Evolutionary conservation across 30 jellyfish, hydroid and myxozoan species (phyloP), one percentile per base, ranked within the genome.

Genomic region (Pseudorhiza aurosa): DNA sequence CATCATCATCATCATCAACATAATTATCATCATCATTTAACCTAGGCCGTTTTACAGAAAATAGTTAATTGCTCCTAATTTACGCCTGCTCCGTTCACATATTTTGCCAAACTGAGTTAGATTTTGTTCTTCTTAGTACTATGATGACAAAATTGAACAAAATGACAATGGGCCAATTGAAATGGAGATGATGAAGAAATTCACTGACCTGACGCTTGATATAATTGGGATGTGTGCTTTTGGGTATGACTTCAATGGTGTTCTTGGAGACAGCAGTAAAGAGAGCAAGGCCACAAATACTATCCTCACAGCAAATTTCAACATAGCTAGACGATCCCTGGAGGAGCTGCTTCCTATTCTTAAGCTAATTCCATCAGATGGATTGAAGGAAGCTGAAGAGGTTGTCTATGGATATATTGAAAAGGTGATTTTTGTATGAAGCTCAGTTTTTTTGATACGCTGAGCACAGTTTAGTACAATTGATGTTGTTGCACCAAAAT

Each of bases 161-260:
- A 80, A 57, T 40, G 33, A 31, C 15, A 78, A 84, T 18, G 28
- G 39, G 18, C 68, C 91, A 30, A 35, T 49, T 39, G 84, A 80
- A 36, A 29, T 47, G 45, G 65, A 80, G 28, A 80, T 80, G 59
- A 28, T 64, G 73, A 39, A 25, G 51, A 65, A 80, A 25, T 80
- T 80, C 58, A 80, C 76, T n/a, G 82, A 80, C 24, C 31, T 65
- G 50, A 64, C 91, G 32, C 28, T 80, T 51, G 91, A 80, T 26
- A 59, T 80, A 24, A 80, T 80, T 37, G 91, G 91, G 3, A 22
- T 47, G 55, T 63, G 83, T 65, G 83, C 82, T 24, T 80, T 80
- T 65, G 91, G 91, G 17, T 80, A 80, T 37, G 18, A 57, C 24
- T 80, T 80, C 29, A 30, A 80, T 22, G 14, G 77, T n/a, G 37